phyloP scores from a whole-genome alignment of 2,113 vertebrate genomes.

The Pungitius pungitius region DNA sequence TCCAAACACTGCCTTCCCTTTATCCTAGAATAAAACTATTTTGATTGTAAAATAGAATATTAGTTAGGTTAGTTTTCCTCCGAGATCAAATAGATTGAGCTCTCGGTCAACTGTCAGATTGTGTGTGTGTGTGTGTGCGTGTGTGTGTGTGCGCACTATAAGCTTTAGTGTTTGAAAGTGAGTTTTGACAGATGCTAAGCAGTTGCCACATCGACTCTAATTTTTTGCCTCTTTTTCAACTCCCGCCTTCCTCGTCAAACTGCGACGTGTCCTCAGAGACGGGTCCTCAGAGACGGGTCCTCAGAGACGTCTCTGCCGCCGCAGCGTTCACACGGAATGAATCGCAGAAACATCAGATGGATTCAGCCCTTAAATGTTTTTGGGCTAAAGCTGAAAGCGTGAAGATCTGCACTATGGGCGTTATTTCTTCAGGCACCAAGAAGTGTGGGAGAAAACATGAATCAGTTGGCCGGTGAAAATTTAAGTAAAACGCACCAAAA shows the following conservation, averaged over 20 bases:
- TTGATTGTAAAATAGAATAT: not conserved
- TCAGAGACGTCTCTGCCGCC: conserved; percentile 11
- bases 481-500: not conserved
- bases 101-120: too few species aligned
- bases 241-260: conserved; percentile 31
- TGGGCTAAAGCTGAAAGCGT: not conserved
- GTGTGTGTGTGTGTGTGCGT: not conserved
- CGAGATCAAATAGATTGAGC: conserved; percentile 18
- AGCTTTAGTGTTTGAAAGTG: not conserved
- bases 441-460: not conserved
- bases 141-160: not conserved
- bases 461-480: not conserved
- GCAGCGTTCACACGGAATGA: conserved; percentile 42
- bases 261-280: conserved; percentile 32
- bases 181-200: conserved; percentile 12
- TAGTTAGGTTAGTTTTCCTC: conserved; percentile 1
- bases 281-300: conserved; percentile 24
- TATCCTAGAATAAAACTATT: not conserved
- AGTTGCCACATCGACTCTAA: conserved; percentile 23
- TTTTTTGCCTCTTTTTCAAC: not conserved
- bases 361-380: conserved; percentile 12
- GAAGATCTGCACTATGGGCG: not conserved
- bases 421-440: not conserved
- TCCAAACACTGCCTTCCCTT: too few species aligned
- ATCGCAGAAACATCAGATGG: conserved; percentile 48